Conservation (phyloP, 2,888 invertebrate genomes). For the Graphium colonna region DNA sequence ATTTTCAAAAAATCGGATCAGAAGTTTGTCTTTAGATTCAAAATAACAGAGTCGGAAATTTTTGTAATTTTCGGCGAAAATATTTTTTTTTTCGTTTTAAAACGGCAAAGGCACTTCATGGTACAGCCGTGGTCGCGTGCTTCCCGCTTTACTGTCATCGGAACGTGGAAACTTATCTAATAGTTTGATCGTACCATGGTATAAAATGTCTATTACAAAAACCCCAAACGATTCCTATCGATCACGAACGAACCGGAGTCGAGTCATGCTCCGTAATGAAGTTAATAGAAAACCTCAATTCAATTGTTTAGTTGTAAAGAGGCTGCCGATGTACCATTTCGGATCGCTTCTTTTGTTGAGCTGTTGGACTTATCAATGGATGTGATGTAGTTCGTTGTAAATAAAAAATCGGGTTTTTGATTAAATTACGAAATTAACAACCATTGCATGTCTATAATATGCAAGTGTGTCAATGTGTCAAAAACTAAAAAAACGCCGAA, state of each 20-base stretch:
- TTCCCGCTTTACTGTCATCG: neutral
- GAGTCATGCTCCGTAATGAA: conserved; percentile 22
- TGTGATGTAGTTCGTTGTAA: no score
- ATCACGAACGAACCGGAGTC: conserved; percentile 19
- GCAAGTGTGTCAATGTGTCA: no score
- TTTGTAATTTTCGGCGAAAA: no score
- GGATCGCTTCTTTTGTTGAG: neutral
- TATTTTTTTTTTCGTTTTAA: neutral
- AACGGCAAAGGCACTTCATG: conserved; percentile 11
- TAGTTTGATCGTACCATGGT: neutral
- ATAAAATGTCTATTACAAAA: conserved; percentile 5
- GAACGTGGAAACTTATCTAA: neutral
- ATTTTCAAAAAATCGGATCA: no score
- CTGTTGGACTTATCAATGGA: no score
- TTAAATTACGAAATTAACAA: no score
- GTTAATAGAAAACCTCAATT: conserved; percentile 25
- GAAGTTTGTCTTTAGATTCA: no score
- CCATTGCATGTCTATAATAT: no score
- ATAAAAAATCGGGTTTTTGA: no score
- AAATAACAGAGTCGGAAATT: no score
- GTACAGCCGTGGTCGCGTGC: neutral
- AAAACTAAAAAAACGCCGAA: no score
- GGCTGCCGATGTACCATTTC: neutral
- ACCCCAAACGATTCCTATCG: conserved; percentile 19
- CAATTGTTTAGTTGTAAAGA: conserved; percentile 18